Base-by-base conservation (phyloP, 1,140 invertebrate species). In the Metopolophium dirhodum region DNA sequence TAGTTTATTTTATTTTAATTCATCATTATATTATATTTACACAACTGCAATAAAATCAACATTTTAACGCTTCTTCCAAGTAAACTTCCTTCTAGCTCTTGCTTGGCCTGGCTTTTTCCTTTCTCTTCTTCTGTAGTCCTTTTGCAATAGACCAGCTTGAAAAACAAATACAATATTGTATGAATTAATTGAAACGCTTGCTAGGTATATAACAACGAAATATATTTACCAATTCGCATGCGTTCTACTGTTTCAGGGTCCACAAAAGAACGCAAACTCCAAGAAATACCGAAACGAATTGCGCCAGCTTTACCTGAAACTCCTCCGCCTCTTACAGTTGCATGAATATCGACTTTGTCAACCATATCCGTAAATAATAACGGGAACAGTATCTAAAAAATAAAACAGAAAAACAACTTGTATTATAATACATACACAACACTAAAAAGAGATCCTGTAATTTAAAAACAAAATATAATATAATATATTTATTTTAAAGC, bases 41-140 rank as follows among this genome's bases (percentile, higher is more conserved):
- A 91, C 20, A 91, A 91, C 41, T n/a, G 30, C 26, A 30, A 77
- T 37, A 89, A 47, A 54, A 51, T 26, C 22, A 93, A 93, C 18
- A 57, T 93, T 94, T 96, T 97, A 98, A 96, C 98, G 96, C 95
- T 97, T 98, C 95, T 98, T 98, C 99, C 99, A 99, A 94, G 98
- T 99, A 94, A 97, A 98, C 95, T 98, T 99, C 94, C 97, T 97
- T 95, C 99, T 97, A 54, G 99, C 98, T 94, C 98, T 98, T 95
- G 96, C 96, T 96, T 99, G 98, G 85, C 99, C 99, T 86, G 97
- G 97, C 96, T 99, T 99, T 96, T 99, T 99, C 94, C 99, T 96
- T 95, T 99, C 99, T 94, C 96, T 96, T 54, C 95, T 95, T 93
- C 99, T 96, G 90, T 95, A 96, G 95, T 99, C 99, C 95, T 96